A percentile compares a stretch with the other conserved stretches of the same genome.
phyloP scores from a whole-genome alignment of 2,113 vertebrate genomes.

The Alexandromys fortis region DNA sequence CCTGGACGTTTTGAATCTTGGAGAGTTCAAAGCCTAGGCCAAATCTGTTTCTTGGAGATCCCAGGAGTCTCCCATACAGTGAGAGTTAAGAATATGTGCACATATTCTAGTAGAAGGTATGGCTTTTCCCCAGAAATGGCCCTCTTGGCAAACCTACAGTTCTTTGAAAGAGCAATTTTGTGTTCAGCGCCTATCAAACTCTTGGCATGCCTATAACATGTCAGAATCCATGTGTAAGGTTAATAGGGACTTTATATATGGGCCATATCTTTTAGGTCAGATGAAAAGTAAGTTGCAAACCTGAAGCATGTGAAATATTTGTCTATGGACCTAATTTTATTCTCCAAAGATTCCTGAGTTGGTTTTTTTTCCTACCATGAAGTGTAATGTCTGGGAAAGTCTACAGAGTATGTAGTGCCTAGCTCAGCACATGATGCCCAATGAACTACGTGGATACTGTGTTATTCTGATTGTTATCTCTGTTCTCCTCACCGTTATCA shows the following conservation, averaged over 20 bases:
- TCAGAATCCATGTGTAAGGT: not conserved
- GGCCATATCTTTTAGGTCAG: not conserved
- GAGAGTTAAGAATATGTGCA: no score
- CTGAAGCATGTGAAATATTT: not conserved
- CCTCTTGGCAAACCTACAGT: not conserved
- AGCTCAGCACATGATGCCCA: not conserved
- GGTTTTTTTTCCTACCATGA: not conserved
- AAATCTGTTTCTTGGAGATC: not conserved
- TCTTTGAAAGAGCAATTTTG: no score
- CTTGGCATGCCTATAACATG: accelerated
- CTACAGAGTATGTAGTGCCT: no score
- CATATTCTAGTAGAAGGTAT: not conserved
- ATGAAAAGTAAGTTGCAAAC: not conserved
- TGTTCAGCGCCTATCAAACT: no score
- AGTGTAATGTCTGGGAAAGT: not conserved
- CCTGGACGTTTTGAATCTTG: not conserved
- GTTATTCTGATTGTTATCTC: no score
- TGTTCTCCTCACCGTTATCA: not conserved
- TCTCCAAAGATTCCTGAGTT: not conserved
- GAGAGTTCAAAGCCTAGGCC: not conserved
- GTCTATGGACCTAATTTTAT: not conserved
- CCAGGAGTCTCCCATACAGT: no score
- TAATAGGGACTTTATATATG: no score
- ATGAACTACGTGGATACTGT: accelerated
- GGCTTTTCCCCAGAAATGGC: not conserved